phyloP scores from a whole-genome alignment of 2,113 vertebrate genomes.

The Oreochromis tanganicae region DNA sequence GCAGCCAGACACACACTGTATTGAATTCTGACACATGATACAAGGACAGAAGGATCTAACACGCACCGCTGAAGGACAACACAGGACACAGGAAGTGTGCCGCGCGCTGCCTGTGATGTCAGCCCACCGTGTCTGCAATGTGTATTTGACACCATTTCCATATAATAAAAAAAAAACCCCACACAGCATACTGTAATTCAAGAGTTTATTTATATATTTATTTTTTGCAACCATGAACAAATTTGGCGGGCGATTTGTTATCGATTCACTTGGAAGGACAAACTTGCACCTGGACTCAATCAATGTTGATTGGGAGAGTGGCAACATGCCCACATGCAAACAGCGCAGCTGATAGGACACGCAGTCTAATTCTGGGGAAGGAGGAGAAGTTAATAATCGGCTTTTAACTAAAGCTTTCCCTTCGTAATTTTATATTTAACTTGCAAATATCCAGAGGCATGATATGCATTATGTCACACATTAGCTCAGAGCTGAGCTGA shows the following conservation, averaged over 20 bases:
- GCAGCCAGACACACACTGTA: background rate
- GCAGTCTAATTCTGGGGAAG: background rate
- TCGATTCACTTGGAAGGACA: slow-evolving; percentile 64
- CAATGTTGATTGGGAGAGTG: slow-evolving; percentile 58
- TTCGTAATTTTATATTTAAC: background rate
- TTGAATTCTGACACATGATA: slow-evolving; percentile 16
- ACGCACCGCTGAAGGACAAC: slow-evolving; percentile 10
- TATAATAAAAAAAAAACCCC: background rate
- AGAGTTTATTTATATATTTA: background rate
- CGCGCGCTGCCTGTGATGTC: background rate
- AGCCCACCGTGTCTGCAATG: background rate
- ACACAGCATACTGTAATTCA: background rate
- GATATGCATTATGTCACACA: background rate
- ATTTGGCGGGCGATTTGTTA: slow-evolving; percentile 33
- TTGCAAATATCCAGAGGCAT: background rate
- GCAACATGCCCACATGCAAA: slow-evolving; percentile 41
- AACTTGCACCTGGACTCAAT: slow-evolving; percentile 64
- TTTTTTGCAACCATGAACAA: background rate
- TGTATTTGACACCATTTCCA: slow-evolving; percentile 3
- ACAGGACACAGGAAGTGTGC: background rate
- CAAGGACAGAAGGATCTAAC: slow-evolving; percentile 14
- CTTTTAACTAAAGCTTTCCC: background rate
- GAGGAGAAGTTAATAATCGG: background rate
- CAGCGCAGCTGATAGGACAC: slow-evolving; percentile 39
- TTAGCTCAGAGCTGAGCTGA: background rate